A percentile compares a stretch with the other conserved stretches of the same genome.
phyloP scores from a whole-genome alignment of 2,888 invertebrate genomes.

The Cynaeus angustus region DNA sequence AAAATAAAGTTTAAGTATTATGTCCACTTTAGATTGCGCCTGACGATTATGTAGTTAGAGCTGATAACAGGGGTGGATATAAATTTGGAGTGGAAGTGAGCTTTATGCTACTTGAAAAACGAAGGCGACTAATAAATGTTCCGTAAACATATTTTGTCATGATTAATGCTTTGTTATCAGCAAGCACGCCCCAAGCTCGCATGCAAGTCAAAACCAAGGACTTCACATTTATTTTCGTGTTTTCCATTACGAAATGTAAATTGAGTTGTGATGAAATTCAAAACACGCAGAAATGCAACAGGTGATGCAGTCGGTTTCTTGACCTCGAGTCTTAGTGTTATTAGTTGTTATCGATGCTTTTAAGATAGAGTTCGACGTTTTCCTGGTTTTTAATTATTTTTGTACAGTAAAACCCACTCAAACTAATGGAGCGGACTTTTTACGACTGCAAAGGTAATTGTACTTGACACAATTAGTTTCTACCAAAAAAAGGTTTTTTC shows the following conservation, averaged over 20 bases:
- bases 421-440: slow-evolving; percentile 18
- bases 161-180: slow-evolving; percentile 41
- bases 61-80: slow-evolving; percentile 13
- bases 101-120: slow-evolving; percentile 19
- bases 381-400: too few species aligned
- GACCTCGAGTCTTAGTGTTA: neutral
- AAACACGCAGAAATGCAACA: slow-evolving; percentile 4
- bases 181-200: slow-evolving; percentile 12
- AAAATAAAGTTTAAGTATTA: slow-evolving; percentile 3
- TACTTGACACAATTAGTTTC: slow-evolving; percentile 18
- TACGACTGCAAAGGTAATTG: slow-evolving; percentile 15
- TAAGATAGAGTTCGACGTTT: too few species aligned
- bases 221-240: slow-evolving; percentile 17
- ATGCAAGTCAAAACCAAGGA: slow-evolving; percentile 27
- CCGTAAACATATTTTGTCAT: slow-evolving; percentile 38
- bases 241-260: slow-evolving; percentile 8
- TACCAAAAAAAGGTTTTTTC: slow-evolving; percentile 10
- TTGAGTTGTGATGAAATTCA: slow-evolving; percentile 1
- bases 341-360: neutral
- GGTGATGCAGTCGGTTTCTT: slow-evolving; percentile 6
- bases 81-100: slow-evolving; percentile 31
- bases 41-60: slow-evolving; percentile 9
- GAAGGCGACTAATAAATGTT: slow-evolving; percentile 30
- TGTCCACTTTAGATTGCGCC: neutral
- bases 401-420: slow-evolving; percentile 15